Percentiles rank a stretch among this genome's conserved stretches.
Evolutionary conservation across 2,888 invertebrate genomes (phyloP).

Genomic region (Hyposoter dolosus): DNA sequence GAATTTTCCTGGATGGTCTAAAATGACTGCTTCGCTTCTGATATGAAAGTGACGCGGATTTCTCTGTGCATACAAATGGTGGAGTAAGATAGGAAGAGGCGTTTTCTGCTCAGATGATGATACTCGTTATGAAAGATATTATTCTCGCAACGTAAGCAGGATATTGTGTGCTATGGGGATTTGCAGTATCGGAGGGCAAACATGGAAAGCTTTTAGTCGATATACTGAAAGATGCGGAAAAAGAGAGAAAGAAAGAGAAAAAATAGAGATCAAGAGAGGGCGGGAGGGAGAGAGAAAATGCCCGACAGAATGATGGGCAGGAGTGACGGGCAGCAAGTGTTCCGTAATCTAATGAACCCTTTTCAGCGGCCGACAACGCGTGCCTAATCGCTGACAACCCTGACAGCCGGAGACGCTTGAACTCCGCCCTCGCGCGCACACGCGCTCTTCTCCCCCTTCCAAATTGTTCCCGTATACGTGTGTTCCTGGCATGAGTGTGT

Average conservation of each 20-base stretch:
- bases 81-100: conserved; percentile 28
- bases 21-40: not conserved
- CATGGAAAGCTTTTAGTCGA: conserved; percentile 41
- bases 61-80: conserved; percentile 37
- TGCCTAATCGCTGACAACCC: conserved; percentile 77
- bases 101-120: conserved; percentile 17
- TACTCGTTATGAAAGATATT: conserved; percentile 36
- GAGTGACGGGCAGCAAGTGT: conserved; percentile 71
- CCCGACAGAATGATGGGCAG: conserved; percentile 69
- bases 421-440: conserved; percentile 68
- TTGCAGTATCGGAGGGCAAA: conserved; percentile 39
- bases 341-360: conserved; percentile 77
- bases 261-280: conserved; percentile 18
- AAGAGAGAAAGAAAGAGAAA: conserved; percentile 9
- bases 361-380: conserved; percentile 76
- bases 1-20: not conserved
- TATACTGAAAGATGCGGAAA: conserved; percentile 24
- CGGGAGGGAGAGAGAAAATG: conserved; percentile 17
- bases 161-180: conserved; percentile 41
- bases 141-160: conserved; percentile 56
- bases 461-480: conserved; percentile 1
- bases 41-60: conserved; percentile 16
- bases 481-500: not conserved
- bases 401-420: conserved; percentile 73
- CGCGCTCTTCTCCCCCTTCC: conserved; percentile 32